Evolutionary conservation across 2,888 invertebrate species (phyloP).

Genomic region (Epinotia nisella): DNA sequence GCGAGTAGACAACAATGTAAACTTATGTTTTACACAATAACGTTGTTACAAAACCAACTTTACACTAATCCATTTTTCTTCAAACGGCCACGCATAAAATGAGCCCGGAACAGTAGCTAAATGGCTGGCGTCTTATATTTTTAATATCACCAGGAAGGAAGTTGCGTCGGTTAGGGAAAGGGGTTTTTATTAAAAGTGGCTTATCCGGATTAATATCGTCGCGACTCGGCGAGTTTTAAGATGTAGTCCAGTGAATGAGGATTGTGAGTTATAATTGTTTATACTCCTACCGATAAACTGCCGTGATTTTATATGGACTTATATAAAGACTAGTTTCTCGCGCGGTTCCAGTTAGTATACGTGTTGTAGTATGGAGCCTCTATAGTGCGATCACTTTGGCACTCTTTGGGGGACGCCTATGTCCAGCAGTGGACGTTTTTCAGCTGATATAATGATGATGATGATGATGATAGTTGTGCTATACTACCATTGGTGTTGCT

Average conservation of each 20-base stretch:
- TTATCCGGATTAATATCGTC: conserved; percentile 14
- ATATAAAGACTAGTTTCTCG: too few relatives aligned
- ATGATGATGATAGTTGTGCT: too few relatives aligned
- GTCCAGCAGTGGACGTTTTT: too few relatives aligned
- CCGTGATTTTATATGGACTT: too few relatives aligned
- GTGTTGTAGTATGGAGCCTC: too few relatives aligned
- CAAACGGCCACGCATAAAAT: neutral
- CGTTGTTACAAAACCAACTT: neutral
- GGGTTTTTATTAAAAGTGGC: conserved; percentile 29
- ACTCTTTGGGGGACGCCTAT: too few relatives aligned
- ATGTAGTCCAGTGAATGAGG: neutral
- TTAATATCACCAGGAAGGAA: conserved; percentile 5
- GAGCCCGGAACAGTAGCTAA: neutral
- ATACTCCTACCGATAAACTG: too few relatives aligned
- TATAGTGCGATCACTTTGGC: too few relatives aligned
- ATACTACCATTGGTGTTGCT: too few relatives aligned
- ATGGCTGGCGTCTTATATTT: neutral
- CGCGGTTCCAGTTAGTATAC: too few relatives aligned
- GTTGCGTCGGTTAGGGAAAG: conserved; percentile 6
- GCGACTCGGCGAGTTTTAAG: neutral
- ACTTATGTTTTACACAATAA: neutral
- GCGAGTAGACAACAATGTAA: neutral
- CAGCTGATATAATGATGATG: too few relatives aligned
- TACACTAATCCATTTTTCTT: neutral
- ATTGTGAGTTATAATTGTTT: neutral